These are phyloP conservation scores for Aporophyla nigra DNA, from an alignment of 2,888 invertebrate species.

Conservation along the genomic window DNA sequence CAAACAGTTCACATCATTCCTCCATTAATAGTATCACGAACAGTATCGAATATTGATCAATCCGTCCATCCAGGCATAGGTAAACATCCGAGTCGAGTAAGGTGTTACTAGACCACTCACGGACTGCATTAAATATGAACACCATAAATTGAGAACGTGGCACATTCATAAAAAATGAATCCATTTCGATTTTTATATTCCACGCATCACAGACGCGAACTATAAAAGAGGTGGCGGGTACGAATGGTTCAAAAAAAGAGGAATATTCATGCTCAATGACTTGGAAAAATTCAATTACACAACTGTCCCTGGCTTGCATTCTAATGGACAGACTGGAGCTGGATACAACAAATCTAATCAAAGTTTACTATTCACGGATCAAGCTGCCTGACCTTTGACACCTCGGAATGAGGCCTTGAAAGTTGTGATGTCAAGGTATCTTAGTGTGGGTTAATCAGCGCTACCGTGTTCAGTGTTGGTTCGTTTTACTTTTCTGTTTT, in stretches of 20 bases:
- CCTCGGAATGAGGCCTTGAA: constrained; percentile 55
- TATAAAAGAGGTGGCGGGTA: constrained; percentile 65
- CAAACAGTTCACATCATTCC: constrained; percentile 19
- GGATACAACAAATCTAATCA: constrained; percentile 77
- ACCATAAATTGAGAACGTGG: constrained; percentile 66
- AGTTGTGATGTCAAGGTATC: constrained; percentile 58
- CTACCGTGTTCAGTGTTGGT: constrained; percentile 1
- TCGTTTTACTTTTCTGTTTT: constrained; percentile 28
- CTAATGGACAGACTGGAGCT: constrained; percentile 74
- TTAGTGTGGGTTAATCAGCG: constrained; percentile 34
- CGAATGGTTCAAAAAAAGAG: constrained; percentile 54
- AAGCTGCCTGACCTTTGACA: constrained; percentile 57
- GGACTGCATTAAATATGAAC: constrained; percentile 68
- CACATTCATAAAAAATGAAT: constrained; percentile 66
- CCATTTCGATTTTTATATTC: constrained; percentile 68
- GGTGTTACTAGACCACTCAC: constrained; percentile 65
- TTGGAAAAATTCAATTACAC: constrained; percentile 84
- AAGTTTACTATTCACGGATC: constrained; percentile 71
- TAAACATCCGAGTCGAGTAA: constrained; percentile 57
- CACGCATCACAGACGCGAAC: constrained; percentile 68
- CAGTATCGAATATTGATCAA: constrained; percentile 44
- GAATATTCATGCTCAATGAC: constrained; percentile 74
- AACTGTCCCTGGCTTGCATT: constrained; percentile 78
- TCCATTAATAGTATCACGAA: constrained; percentile 39
- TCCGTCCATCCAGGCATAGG: constrained; percentile 29